Percentiles rank a stretch among this genome's conserved stretches.
Evolutionary conservation across 2,113 vertebrate species (phyloP).

Genomic region (Coryphaenoides rupestris): DNA sequence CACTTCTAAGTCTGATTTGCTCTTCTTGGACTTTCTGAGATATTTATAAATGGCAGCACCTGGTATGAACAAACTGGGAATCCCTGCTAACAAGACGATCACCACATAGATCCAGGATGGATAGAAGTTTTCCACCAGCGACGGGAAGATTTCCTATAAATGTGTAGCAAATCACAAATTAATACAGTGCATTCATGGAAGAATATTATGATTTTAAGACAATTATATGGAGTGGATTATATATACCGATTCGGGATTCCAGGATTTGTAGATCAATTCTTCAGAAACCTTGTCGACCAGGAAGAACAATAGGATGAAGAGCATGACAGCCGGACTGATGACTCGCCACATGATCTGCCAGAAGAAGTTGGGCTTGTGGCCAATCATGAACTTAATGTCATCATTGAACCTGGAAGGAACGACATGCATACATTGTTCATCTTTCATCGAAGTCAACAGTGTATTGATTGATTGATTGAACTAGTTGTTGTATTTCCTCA

Average conservation of each 20-base stretch:
- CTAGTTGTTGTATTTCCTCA: slow-evolving; percentile 2
- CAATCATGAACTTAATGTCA: slow-evolving; percentile 89
- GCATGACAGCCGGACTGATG: slow-evolving; percentile 86
- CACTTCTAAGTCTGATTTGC: slow-evolving; percentile 1
- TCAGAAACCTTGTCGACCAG: slow-evolving; percentile 76
- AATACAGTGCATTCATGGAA: no score
- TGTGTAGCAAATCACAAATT: slow-evolving; percentile 17
- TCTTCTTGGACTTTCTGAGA: slow-evolving; percentile 39
- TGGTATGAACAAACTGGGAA: slow-evolving; percentile 80
- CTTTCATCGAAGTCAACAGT: no score
- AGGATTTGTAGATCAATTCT: slow-evolving; percentile 75
- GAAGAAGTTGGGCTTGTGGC: slow-evolving; percentile 91
- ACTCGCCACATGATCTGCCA: slow-evolving; percentile 87
- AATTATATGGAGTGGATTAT: slow-evolving; percentile 1
- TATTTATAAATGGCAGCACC: slow-evolving; percentile 66
- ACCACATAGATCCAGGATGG: slow-evolving; percentile 78
- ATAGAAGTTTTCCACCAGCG: slow-evolving; percentile 62
- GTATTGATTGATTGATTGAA: no score
- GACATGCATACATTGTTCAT: no score
- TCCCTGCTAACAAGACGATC: slow-evolving; percentile 80
- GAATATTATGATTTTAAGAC: no score
- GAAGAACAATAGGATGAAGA: slow-evolving; percentile 86
- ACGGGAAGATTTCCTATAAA: slow-evolving; percentile 80
- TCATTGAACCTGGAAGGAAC: slow-evolving; percentile 78
- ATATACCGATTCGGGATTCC: slow-evolving; percentile 83